phyloP scores from a whole-genome alignment of 2,797 vertebrate genomes.

The Vireo griseus region DNA sequence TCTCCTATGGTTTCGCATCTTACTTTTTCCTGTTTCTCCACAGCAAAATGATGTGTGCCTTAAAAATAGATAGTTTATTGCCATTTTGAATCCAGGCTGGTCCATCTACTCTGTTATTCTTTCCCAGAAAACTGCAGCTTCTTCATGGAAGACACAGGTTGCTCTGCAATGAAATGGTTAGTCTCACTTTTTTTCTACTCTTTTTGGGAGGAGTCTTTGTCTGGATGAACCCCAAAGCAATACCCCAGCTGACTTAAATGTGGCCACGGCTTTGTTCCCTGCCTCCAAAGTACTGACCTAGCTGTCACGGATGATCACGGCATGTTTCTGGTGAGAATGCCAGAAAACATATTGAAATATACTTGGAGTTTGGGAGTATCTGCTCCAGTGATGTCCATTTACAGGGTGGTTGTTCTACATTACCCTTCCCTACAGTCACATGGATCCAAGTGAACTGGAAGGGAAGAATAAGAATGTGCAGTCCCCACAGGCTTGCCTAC shows the following conservation, averaged over 20 bases:
- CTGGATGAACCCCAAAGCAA: background rate
- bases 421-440: background rate
- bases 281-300: background rate
- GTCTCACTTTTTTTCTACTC: background rate
- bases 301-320: rapidly evolving
- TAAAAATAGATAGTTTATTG: background rate
- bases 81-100: background rate
- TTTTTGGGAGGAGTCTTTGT: background rate
- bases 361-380: background rate
- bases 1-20: background rate
- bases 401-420: background rate
- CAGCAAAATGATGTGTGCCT: background rate
- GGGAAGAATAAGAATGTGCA: background rate
- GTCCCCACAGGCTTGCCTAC: background rate
- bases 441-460: background rate
- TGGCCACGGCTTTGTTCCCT: background rate
- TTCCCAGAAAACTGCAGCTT: background rate
- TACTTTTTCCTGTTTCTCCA: background rate
- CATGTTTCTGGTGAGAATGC: background rate
- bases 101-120: background rate
- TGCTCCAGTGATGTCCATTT: background rate
- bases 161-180: background rate
- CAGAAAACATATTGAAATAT: background rate
- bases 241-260: background rate
- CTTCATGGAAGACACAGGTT: background rate